Percentiles rank a stretch among this genome's conserved stretches.
These are phyloP conservation scores for Brenthis daphne DNA, from an alignment of 2,888 invertebrate genomes.

Conservation along the genomic window DNA sequence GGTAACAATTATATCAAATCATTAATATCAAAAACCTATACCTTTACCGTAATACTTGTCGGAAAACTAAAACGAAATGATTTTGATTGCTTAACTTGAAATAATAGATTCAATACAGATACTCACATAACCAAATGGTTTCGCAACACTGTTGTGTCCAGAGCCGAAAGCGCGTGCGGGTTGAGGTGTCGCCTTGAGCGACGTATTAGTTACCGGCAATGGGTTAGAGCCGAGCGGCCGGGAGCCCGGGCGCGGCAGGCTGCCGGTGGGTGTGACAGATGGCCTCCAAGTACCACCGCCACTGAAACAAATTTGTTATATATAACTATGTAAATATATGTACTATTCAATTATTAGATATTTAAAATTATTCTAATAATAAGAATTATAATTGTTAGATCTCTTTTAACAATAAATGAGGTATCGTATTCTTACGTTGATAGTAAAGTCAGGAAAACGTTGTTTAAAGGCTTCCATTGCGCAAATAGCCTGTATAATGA, in stretches of 20 bases:
- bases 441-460: conserved; percentile 17
- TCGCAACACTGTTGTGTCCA: conserved; percentile 93
- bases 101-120: conserved; percentile 24
- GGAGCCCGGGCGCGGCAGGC: conserved; percentile 83
- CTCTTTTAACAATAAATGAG: too few relatives aligned
- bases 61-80: too few relatives aligned
- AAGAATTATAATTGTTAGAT: too few relatives aligned
- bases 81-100: not conserved
- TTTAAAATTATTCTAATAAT: too few relatives aligned
- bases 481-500: conserved; percentile 40
- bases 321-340: not conserved
- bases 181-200: conserved; percentile 88
- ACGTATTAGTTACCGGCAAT: conserved; percentile 92
- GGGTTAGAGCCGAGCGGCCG: conserved; percentile 79
- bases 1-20: too few relatives aligned
- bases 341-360: too few relatives aligned
- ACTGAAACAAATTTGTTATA: conserved; percentile 69
- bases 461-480: conserved; percentile 41
- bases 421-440: not conserved
- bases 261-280: conserved; percentile 91
- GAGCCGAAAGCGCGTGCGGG: conserved; percentile 90
- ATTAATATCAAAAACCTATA: too few relatives aligned
- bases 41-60: too few relatives aligned
- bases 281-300: conserved; percentile 96
- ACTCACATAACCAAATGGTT: conserved; percentile 87